Percentiles rank a stretch among this genome's conserved stretches.
Conservation (phyloP, 2,113 vertebrate genomes). For the Lipophrys pholis region DNA sequence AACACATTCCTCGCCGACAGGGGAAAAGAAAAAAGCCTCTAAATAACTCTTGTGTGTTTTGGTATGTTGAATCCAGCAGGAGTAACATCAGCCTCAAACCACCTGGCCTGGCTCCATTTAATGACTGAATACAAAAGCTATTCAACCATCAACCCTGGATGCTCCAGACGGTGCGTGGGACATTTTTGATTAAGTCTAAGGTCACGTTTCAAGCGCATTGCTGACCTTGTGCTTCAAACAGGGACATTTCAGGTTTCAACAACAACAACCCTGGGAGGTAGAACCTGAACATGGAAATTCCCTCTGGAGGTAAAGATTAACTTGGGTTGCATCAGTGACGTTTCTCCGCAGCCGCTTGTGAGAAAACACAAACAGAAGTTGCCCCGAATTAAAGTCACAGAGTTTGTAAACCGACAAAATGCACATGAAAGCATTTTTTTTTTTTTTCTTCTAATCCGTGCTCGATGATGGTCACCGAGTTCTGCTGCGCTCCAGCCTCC, state of each 20-base stretch:
- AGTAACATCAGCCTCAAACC: conserved; percentile 26
- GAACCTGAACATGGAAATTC: conserved; percentile 27
- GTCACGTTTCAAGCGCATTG: conserved; percentile 8
- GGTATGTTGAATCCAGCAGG: conserved; percentile 10
- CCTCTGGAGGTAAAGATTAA: conserved; percentile 46
- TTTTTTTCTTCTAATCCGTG: not conserved
- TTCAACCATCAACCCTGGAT: conserved; percentile 24
- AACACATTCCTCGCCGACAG: conserved; percentile 63
- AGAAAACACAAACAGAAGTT: not conserved
- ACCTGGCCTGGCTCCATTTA: conserved; percentile 44
- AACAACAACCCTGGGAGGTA: not conserved
- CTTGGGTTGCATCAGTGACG: not conserved
- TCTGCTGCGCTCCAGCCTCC: conserved; percentile 22
- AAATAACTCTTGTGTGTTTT: conserved; percentile 45
- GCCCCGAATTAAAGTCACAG: not conserved
- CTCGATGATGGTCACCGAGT: conserved; percentile 29
- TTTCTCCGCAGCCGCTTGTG: conserved; percentile 11
- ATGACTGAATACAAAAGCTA: conserved; percentile 35
- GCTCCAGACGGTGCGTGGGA: not conserved
- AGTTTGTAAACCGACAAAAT: not conserved
- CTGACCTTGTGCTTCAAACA: conserved; percentile 20
- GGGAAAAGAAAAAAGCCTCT: conserved; percentile 31
- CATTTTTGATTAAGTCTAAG: not conserved
- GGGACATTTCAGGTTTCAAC: conserved; percentile 40
- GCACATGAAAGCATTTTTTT: conserved; percentile 1